phyloP scores from a whole-genome alignment of 2,888 invertebrate species.

The Magallana nippona region DNA sequence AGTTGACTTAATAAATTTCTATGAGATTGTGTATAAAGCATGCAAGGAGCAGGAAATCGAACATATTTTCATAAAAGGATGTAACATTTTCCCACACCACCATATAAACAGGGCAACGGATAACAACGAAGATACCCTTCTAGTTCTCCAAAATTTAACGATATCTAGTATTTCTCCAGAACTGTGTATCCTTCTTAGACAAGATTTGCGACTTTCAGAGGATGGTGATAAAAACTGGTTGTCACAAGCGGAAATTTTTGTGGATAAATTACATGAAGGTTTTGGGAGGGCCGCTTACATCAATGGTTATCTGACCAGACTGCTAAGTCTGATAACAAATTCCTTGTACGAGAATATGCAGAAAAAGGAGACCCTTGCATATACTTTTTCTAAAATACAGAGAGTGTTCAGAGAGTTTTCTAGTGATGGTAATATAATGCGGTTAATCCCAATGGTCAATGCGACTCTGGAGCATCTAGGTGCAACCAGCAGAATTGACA shows the following conservation, averaged over 20 bases:
- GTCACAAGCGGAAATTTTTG: too few relatives aligned
- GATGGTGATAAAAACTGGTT: not conserved
- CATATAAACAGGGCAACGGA: constrained; percentile 9
- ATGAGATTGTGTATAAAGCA: constrained; percentile 28
- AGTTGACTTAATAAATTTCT: constrained; percentile 21
- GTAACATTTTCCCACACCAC: constrained; percentile 48
- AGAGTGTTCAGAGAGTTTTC: not conserved
- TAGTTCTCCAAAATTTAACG: too few relatives aligned
- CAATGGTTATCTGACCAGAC: constrained; percentile 42
- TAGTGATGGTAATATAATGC: constrained; percentile 14
- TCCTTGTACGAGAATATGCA: constrained; percentile 43
- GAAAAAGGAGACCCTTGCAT: not conserved
- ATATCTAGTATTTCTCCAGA: not conserved
- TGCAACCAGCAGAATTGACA: not conserved
- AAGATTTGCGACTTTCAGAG: constrained; percentile 21
- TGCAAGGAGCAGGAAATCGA: constrained; percentile 9
- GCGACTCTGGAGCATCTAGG: not conserved
- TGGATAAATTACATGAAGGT: not conserved
- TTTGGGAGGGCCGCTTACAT: constrained; percentile 36
- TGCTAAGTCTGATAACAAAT: constrained; percentile 40
- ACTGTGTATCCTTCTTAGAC: not conserved
- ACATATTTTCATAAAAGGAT: constrained; percentile 43
- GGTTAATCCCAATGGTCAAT: constrained; percentile 44
- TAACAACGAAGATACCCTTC: not conserved
- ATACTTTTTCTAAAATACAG: constrained; percentile 19